Evolutionary conservation across 1,140 invertebrate species (phyloP).

Genomic region (Meloidogyne exigua): DNA sequence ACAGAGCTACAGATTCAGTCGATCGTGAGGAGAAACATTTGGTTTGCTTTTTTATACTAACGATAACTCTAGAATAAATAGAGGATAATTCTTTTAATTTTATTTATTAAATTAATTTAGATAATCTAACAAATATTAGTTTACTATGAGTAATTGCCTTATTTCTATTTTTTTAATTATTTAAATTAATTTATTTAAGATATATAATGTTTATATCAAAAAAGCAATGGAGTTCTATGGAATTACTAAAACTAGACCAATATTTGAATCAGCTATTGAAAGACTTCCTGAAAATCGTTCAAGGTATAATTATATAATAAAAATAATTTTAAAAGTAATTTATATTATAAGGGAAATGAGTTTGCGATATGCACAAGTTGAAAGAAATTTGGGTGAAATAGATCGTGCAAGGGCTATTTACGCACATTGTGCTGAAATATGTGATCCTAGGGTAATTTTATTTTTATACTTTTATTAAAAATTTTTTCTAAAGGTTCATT

Average conservation of each 20-base stretch:
- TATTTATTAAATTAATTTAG: too few relatives aligned
- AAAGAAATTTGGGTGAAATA: slow-evolving; percentile 94
- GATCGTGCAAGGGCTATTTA: slow-evolving; percentile 94
- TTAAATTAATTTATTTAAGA: slow-evolving; percentile 67
- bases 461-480: neutral
- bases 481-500: slow-evolving; percentile 72
- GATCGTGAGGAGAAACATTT: slow-evolving; percentile 88
- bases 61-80: too few relatives aligned
- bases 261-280: slow-evolving; percentile 98
- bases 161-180: too few relatives aligned
- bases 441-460: slow-evolving; percentile 81
- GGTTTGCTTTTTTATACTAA: slow-evolving; percentile 64
- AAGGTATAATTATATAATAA: slow-evolving; percentile 55
- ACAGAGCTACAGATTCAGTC: slow-evolving; percentile 85
- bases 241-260: slow-evolving; percentile 88
- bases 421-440: slow-evolving; percentile 95
- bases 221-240: slow-evolving; percentile 96
- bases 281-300: slow-evolving; percentile 83
- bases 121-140: too few relatives aligned
- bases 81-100: too few relatives aligned
- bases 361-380: slow-evolving; percentile 90
- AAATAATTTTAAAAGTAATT: neutral
- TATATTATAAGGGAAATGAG: slow-evolving; percentile 80
- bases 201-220: slow-evolving; percentile 98
- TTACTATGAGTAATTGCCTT: too few relatives aligned